Evolutionary conservation across 2,888 invertebrate species (phyloP).

Genomic region (Brenthis hecate): DNA sequence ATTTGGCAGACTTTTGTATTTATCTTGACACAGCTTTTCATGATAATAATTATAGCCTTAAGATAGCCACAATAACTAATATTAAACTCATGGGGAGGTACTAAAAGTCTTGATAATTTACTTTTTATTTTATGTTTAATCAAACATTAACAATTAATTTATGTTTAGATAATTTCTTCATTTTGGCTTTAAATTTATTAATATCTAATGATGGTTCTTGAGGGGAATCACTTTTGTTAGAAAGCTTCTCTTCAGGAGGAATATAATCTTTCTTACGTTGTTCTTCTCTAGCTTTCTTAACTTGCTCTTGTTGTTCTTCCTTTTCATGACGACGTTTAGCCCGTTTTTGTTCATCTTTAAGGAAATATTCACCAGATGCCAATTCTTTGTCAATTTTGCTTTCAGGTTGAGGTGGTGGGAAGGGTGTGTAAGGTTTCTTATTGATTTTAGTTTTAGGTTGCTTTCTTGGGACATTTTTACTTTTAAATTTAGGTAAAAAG

Average conservation of each 20-base stretch:
- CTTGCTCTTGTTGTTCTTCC: constrained; percentile 89
- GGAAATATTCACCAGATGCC: constrained; percentile 98
- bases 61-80: too few relatives aligned
- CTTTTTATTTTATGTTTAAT: too few relatives aligned
- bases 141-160: not conserved
- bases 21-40: too few relatives aligned
- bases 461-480: constrained; percentile 93
- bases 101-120: too few relatives aligned
- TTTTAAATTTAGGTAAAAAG: constrained; percentile 96
- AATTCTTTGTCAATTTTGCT: constrained; percentile 97
- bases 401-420: constrained; percentile 96
- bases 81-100: too few relatives aligned
- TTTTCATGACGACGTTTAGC: constrained; percentile 88
- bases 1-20: too few relatives aligned
- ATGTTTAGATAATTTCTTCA: constrained; percentile 82
- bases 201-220: constrained; percentile 82
- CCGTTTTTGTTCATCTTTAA: constrained; percentile 91
- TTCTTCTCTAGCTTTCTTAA: constrained; percentile 88
- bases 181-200: constrained; percentile 88
- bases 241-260: constrained; percentile 86
- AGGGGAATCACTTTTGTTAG: constrained; percentile 45
- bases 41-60: too few relatives aligned
- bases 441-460: constrained; percentile 92
- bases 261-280: constrained; percentile 90
- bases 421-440: constrained; percentile 98